Evolutionary conservation across 2,888 invertebrate genomes (phyloP), one percentile per base, ranked within the genome.

Genomic region (Lepidocyrtinus sp.): DNA sequence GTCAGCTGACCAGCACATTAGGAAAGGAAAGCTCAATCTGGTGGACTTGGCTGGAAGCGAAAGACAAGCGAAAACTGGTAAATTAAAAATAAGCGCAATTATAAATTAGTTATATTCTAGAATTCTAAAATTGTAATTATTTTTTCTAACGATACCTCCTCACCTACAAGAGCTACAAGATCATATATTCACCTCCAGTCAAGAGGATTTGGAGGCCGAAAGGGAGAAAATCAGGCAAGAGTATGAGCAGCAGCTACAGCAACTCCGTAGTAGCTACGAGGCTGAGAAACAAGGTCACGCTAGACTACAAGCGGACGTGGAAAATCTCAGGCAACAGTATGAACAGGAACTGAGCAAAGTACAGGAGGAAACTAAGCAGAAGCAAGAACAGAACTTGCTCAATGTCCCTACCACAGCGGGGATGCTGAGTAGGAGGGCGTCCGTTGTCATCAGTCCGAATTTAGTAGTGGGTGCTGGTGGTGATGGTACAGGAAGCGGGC

Each of bases 1-100:
- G 87, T 91, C 92, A 1, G 89, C 89, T 0, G 90, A 90, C 72
- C 90, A 91, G 65, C 90, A 91, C 81, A 92, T 94, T 50, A 88
- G 92, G 83, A 90, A 92, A 87, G 93, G 94, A 1, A 94, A 96
- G 89, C 90, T 97, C 17, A 96, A 96, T 88, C 89, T 97, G 73
- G 96, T 96, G 0, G 96, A 97, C 90, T 89, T 97, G 86, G 96
- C 96, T 0, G 96, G 96, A 3, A 95, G 95, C 25, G 96, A 97
- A 87, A 89, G 96, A 78, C 96, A 96, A 88, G 91, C 93, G 1
- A 95, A 96, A 88, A 92, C 92, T 82, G 91, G 91, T 91, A 83
- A 82, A 78, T 22, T 67, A 1, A 67, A 68, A 46, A n/a, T n/a
- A n/a, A n/a, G n/a, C n/a, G n/a, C n/a, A n/a, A n/a, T n/a, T 46